Conservation (phyloP, 2,888 invertebrate species). For the Hipparchia sbordonii region DNA sequence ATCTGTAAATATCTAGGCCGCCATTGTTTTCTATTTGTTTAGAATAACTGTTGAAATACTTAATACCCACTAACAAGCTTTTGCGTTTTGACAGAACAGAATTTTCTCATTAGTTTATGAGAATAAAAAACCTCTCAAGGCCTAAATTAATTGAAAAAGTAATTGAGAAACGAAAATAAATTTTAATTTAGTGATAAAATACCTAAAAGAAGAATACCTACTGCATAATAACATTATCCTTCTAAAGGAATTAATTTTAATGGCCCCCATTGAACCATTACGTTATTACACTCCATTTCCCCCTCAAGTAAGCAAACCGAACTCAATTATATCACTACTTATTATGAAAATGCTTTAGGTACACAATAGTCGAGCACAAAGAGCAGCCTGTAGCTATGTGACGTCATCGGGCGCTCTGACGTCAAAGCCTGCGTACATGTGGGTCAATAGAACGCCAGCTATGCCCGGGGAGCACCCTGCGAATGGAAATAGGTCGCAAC, state of each 20-base stretch:
- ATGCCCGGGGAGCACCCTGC: conserved; percentile 67
- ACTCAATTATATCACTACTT: conserved; percentile 36
- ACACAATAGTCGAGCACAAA: conserved; percentile 54
- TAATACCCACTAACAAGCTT: neutral
- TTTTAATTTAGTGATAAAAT: neutral
- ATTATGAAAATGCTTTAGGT: conserved; percentile 46
- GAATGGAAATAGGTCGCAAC: conserved; percentile 71
- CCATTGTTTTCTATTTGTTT: conserved; percentile 11
- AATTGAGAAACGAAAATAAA: neutral
- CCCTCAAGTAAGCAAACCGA: conserved; percentile 25
- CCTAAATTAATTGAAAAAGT: neutral
- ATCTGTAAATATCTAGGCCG: conserved; percentile 8
- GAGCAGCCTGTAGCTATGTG: conserved; percentile 59
- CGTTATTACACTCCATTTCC: conserved; percentile 19
- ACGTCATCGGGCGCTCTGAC: conserved; percentile 69
- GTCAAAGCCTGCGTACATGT: conserved; percentile 75
- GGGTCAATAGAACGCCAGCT: conserved; percentile 73
- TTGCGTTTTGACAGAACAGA: too few species aligned
- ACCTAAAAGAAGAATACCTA: neutral
- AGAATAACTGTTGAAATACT: conserved; percentile 3
- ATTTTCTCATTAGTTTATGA: too few species aligned
- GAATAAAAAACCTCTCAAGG: neutral
- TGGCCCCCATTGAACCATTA: conserved; percentile 6
- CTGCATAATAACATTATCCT: neutral
- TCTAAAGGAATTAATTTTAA: conserved; percentile 14